Evolutionary conservation across 2,113 vertebrate species (phyloP), one percentile per base, ranked within the genome.

Genomic region (Melanerpes formicivorus): DNA sequence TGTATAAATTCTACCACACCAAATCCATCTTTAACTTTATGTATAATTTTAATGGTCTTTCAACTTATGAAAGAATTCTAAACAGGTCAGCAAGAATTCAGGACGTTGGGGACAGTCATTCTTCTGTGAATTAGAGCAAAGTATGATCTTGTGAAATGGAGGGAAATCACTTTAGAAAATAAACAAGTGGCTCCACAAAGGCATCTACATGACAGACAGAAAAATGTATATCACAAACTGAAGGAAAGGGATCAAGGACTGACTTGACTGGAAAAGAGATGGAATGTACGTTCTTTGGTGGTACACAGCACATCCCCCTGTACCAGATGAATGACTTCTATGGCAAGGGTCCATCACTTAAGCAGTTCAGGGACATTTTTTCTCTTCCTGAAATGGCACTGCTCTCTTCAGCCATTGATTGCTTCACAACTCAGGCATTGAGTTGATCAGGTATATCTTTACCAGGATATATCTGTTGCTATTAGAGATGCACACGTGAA

Each of bases 291-390:
- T 52, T 66, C 80, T 44, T 44, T 44, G 42, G 42, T 44, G 42
- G 42, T 44, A 44, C 42, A 44, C 42, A 44, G 42, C 15, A 15
- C 42, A 44, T 44, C 42, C 6, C 42, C 42, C 42, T 44, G 42
- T 44, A 44, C 42, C 42, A 44, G 42, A 15, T 44, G 42, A 44
- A 44, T 44, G 14, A 16, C 42, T 44, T 44, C 42, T 44, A 44
- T 44, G 42, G 42, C 14, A 44, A 98, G 98, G 98, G 98, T 29
- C 98, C 98, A 17, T 97, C 98, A 48, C 98, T 98, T 87, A 98
- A 98, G 79, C 98, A 98, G 76, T 98, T 98, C 87, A 98, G 98
- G 98, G 98, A 98, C 74, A 97, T 98, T 91, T 98, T 98, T 93
- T 98, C 98, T 4, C 97, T 98, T 79, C 98, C 98, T 22, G 98